Conservation (phyloP, 2,113 vertebrate genomes). For the Callocephalon fimbriatum region DNA sequence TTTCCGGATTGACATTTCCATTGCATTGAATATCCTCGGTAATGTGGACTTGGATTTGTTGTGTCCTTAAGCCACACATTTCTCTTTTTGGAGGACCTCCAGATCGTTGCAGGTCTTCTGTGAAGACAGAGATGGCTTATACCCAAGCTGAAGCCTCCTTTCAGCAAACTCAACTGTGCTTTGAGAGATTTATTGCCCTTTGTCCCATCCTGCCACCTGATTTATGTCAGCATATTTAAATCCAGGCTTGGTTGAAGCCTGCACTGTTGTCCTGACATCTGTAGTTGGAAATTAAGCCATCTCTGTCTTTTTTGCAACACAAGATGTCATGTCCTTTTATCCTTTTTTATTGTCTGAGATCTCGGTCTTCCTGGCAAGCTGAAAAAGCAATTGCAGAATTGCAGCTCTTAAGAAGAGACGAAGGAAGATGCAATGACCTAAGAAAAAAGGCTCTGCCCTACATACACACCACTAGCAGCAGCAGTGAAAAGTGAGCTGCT, state of each 20-base stretch:
- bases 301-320: slow-evolving; percentile 7
- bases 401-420: slow-evolving; percentile 6
- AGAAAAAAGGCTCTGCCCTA: slow-evolving; percentile 21
- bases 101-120: slow-evolving; percentile 43
- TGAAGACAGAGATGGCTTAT: slow-evolving; percentile 42
- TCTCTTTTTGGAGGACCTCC: slow-evolving; percentile 50
- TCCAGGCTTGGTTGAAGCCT: slow-evolving; percentile 20
- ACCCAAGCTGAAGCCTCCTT: slow-evolving; percentile 41
- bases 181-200: slow-evolving; percentile 50
- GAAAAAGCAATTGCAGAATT: slow-evolving; percentile 37
- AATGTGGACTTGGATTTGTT: slow-evolving; percentile 47
- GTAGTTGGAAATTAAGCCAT: slow-evolving; percentile 53
- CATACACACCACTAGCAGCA: slow-evolving; percentile 25
- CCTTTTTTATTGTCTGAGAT: slow-evolving; percentile 35
- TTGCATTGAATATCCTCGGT: slow-evolving; percentile 96
- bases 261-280: slow-evolving; percentile 30
- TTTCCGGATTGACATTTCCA: slow-evolving; percentile 83
- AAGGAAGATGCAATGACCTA: slow-evolving; percentile 3
- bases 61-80: slow-evolving; percentile 23
- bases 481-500: background rate
- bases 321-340: background rate
- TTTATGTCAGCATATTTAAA: slow-evolving; percentile 53
- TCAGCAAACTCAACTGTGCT: slow-evolving; percentile 27
- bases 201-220: slow-evolving; percentile 58
- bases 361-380: slow-evolving; percentile 26